Evolutionary conservation across 2,113 vertebrate species (phyloP).

Genomic region (Lathamus discolor): DNA sequence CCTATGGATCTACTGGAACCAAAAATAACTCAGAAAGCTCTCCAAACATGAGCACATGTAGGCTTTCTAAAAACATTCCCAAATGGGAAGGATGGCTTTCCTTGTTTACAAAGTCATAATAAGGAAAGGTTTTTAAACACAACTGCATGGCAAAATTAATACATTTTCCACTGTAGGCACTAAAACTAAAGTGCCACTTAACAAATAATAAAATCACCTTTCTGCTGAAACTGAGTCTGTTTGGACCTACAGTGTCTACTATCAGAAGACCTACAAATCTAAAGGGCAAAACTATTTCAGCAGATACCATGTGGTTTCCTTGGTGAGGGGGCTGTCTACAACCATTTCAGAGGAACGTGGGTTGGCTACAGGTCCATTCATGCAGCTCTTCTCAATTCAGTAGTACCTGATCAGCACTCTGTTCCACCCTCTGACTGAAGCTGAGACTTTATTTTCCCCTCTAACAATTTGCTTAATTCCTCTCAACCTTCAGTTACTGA

Average conservation of each 20-base stretch:
- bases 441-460: neutral
- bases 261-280: neutral
- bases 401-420: neutral
- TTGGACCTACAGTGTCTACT: neutral
- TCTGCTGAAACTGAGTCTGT: neutral
- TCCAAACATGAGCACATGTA: neutral
- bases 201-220: neutral
- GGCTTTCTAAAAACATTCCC: neutral
- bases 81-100: neutral
- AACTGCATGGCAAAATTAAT: neutral
- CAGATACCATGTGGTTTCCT: neutral
- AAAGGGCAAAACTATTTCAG: neutral
- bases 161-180: neutral
- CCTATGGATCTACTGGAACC: neutral
- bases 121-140: neutral
- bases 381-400: neutral
- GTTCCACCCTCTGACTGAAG: neutral
- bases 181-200: neutral
- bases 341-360: neutral
- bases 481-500: neutral
- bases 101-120: neutral
- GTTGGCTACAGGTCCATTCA: neutral
- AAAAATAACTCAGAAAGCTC: conserved; percentile 1
- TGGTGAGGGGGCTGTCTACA: neutral
- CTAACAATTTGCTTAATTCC: neutral